These are phyloP conservation scores for Tupaia chinensis DNA, from an alignment of 2,113 vertebrate genomes.

Conservation along the genomic window DNA sequence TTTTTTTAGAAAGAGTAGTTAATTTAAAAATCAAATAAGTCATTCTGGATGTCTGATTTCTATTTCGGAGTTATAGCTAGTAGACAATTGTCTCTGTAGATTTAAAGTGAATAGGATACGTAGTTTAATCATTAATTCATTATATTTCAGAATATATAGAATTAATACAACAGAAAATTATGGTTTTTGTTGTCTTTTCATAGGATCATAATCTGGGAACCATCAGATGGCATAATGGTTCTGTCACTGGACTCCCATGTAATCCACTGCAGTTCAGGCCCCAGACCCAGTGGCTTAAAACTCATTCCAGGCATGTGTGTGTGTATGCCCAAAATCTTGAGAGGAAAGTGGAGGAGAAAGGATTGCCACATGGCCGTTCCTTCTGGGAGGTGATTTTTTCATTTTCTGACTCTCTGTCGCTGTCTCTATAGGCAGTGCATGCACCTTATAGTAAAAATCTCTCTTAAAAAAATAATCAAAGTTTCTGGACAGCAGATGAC, in stretches of 20 bases:
- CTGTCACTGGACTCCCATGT: too few species aligned
- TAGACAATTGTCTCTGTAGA: background rate
- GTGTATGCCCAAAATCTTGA: too few species aligned
- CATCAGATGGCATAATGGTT: too few species aligned
- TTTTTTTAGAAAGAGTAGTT: conserved; percentile 55
- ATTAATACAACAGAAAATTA: background rate
- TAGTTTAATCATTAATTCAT: conserved; percentile 51
- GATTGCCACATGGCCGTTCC: too few species aligned
- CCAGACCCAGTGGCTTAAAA: too few species aligned
- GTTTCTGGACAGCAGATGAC: background rate
- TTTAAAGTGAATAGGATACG: conserved; percentile 19
- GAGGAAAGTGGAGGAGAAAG: too few species aligned
- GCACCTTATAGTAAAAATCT: too few species aligned
- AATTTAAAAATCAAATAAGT: conserved; percentile 64
- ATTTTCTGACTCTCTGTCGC: too few species aligned
- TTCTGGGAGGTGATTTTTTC: too few species aligned
- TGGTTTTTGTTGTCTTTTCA: conserved; percentile 19
- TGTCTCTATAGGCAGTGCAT: too few species aligned
- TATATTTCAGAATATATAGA: conserved; percentile 34
- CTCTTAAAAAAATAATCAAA: background rate
- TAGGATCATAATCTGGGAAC: background rate
- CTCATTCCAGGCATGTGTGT: too few species aligned
- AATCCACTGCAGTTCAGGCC: too few species aligned
- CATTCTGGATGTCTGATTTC: conserved; percentile 36
- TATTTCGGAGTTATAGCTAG: background rate